A percentile compares a stretch with the other conserved stretches of the same genome.
phyloP scores from a whole-genome alignment of 2,797 vertebrate species.

The Lateolabrax maculatus region DNA sequence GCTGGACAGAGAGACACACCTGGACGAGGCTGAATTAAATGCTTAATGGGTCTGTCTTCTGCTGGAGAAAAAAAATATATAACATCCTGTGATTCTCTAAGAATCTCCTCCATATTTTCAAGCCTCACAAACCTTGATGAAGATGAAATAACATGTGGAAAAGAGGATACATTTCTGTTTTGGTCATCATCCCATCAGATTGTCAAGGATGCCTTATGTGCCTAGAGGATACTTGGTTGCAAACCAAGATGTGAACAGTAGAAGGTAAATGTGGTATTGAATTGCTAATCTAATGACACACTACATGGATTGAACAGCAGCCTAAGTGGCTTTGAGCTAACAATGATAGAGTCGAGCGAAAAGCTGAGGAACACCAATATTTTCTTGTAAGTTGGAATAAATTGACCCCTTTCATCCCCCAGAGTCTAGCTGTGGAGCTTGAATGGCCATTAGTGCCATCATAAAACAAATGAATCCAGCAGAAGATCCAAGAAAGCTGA shows the following conservation, averaged over 20 bases:
- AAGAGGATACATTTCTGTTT: constrained; percentile 18
- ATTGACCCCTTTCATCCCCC: constrained; percentile 57
- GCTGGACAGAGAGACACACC: constrained; percentile 73
- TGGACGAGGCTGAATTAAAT: constrained; percentile 72
- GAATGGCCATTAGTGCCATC: constrained; percentile 56
- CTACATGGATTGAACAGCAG: constrained; percentile 24
- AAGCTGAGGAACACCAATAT: constrained; percentile 34
- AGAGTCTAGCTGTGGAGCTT: constrained; percentile 39
- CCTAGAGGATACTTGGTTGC: constrained; percentile 1
- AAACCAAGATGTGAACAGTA: constrained; percentile 1
- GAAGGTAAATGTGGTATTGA: constrained; percentile 12
- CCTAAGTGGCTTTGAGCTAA: constrained; percentile 43
- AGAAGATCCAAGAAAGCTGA: constrained; percentile 46
- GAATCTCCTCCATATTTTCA: constrained; percentile 13
- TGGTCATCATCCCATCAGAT: constrained; percentile 19
- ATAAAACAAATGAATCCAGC: constrained; percentile 53
- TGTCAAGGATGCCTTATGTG: constrained; percentile 7
- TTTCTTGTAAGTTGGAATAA: constrained; percentile 57
- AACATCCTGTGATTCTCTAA: neutral
- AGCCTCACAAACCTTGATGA: constrained; percentile 21
- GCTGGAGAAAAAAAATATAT: constrained; percentile 15
- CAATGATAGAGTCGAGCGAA: constrained; percentile 25
- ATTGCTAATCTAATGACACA: constrained; percentile 15
- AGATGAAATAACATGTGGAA: constrained; percentile 35
- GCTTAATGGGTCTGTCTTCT: constrained; percentile 71